Percentiles rank a stretch among this genome's conserved stretches.
Evolutionary conservation across 2,113 vertebrate genomes (phyloP).

Genomic region (Sterrhoptilus dennistouni): DNA sequence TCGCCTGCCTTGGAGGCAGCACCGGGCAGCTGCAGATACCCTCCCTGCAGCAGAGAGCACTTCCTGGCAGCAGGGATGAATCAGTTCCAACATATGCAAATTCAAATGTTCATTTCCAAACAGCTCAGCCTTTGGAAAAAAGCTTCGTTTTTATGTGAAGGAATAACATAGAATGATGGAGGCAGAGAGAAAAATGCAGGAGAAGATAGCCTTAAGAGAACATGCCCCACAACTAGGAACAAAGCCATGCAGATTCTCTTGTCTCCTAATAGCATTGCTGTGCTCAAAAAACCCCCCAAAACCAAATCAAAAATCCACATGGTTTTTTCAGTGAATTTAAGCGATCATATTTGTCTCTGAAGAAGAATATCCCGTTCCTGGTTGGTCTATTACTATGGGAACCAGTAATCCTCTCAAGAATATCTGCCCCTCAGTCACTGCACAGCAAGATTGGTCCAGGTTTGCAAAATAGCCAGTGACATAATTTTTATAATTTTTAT

Average conservation of each 20-base stretch:
- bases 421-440: neutral
- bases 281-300: neutral
- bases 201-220: neutral
- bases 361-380: neutral
- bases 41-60: neutral
- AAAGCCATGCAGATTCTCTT: neutral
- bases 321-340: neutral
- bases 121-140: neutral
- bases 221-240: neutral
- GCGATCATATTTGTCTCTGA: neutral
- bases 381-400: neutral
- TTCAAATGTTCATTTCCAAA: slow-evolving; percentile 43
- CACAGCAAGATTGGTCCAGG: neutral
- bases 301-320: rapidly evolving
- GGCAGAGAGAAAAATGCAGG: neutral
- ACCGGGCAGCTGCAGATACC: slow-evolving; percentile 44
- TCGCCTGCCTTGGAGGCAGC: slow-evolving; percentile 31
- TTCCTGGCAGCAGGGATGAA: slow-evolving; percentile 42
- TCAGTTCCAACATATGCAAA: slow-evolving; percentile 45
- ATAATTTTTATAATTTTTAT: neutral
- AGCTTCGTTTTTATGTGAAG: neutral
- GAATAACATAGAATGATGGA: neutral
- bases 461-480: neutral
- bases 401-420: neutral
- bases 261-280: neutral